Base-by-base conservation (phyloP, 1,140 invertebrate genomes). In the Dendrolimus kikuchii region DNA sequence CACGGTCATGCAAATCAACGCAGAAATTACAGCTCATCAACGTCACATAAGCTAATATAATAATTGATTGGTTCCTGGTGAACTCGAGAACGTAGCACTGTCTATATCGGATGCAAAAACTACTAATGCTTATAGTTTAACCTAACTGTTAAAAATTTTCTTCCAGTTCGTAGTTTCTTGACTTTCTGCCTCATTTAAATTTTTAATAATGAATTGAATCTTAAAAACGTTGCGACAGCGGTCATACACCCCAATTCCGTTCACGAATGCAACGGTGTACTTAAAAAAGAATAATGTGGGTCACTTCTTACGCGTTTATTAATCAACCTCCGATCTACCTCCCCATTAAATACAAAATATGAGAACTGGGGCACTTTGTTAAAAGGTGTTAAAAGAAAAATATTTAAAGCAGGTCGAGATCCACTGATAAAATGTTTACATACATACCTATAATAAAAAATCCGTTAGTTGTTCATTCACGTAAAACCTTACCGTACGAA, bases 21-120 rank as follows among this genome's bases (percentile, higher is more conserved):
- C 54, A 62, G 62, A 57, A 66, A 69, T 66, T 64, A 63, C 64
- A 61, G 64, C 60, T 67, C 74, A 78, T 80, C 75, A 71, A 68
- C 71, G 71, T 75, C 70, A 71, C 74, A 82, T 85, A 85, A 75
- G 76, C 77, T 85, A 85, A 85, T 85, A 86, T 74, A 75, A n/a
- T 81, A 86, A 80, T 86, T 82, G 78, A 82, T 83, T 83, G 78
- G 77, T 79, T 76, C 77, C 73, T 69, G 60, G 53, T 74, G 69
- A 57, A 62, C 68, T 64, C 66, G 64, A 75, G 68, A 59, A 65
- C 57, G 62, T 65, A 63, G 71, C 72, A 69, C 70, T 75, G 71
- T 76, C 70, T 74, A 85, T 78, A 74, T 68, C 61, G 68, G 63
- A 71, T 76, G 74, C 77, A 81, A 85, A 83, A 85, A 81, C 80